A percentile compares a stretch with the other conserved stretches of the same genome.
Evolutionary conservation across 2,888 invertebrate species (phyloP).

Genomic region (Halictus quadricinctus): DNA sequence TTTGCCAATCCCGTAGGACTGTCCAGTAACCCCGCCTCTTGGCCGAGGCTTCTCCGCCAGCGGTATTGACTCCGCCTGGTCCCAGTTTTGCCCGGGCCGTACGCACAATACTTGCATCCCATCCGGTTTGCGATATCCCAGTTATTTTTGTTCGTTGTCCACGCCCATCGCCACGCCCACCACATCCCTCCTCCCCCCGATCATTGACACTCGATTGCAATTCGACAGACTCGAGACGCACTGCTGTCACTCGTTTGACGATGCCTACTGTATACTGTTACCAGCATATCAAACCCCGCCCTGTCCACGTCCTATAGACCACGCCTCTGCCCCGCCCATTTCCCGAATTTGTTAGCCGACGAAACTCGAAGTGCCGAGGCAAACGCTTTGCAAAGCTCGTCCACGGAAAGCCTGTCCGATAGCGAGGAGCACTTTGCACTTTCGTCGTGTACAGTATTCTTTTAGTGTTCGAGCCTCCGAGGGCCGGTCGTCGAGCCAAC

Average conservation of each 20-base stretch:
- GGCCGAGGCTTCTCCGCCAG: background rate
- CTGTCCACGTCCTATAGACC: background rate
- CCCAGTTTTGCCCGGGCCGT: background rate
- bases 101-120: background rate
- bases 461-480: constrained; percentile 53
- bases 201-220: constrained; percentile 34
- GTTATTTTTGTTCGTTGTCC: background rate
- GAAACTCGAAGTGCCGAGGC: constrained; percentile 55
- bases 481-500: constrained; percentile 48
- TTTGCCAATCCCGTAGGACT: constrained; percentile 2
- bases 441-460: constrained; percentile 49
- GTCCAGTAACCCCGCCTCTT: background rate
- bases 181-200: background rate
- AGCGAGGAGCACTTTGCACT: constrained; percentile 57
- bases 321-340: constrained; percentile 5
- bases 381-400: constrained; percentile 43
- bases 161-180: background rate
- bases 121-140: constrained; percentile 8
- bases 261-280: constrained; percentile 18
- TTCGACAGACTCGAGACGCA: constrained; percentile 54
- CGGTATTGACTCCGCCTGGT: constrained; percentile 9
- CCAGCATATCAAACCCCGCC: background rate
- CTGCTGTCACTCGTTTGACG: constrained; percentile 61
- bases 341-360: constrained; percentile 47
- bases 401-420: constrained; percentile 28